phyloP scores from a whole-genome alignment of 2,888 invertebrate genomes.

The Eristalinus sepulchralis region DNA sequence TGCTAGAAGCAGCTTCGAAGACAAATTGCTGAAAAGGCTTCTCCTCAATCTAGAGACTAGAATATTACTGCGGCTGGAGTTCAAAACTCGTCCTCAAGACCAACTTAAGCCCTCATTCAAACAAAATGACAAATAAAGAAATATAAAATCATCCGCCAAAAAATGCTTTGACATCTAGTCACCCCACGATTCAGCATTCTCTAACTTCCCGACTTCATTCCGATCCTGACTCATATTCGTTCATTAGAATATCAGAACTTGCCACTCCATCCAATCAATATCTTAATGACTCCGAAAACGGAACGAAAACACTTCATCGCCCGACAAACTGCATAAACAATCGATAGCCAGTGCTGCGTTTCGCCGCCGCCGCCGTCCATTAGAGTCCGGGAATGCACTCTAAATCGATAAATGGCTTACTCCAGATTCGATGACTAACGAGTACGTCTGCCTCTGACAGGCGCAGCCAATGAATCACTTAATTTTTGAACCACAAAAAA shows the following conservation, averaged over 20 bases:
- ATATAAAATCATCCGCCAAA: no score
- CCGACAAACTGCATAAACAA: constrained; percentile 47
- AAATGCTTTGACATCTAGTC: no score
- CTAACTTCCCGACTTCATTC: neutral
- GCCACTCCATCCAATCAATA: neutral
- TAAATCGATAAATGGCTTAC: constrained; percentile 58
- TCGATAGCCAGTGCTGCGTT: constrained; percentile 25
- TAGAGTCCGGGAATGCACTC: constrained; percentile 56
- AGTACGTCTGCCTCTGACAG: constrained; percentile 19
- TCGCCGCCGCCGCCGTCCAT: constrained; percentile 62
- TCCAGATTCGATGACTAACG: constrained; percentile 58
- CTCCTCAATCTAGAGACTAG: no score
- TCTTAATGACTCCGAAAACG: constrained; percentile 13
- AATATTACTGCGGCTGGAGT: no score
- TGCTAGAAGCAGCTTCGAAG: no score
- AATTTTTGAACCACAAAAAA: neutral
- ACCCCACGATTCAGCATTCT: no score
- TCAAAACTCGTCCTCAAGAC: no score
- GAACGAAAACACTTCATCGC: neutral
- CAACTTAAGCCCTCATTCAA: no score
- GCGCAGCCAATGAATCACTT: constrained; percentile 41
- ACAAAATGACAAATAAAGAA: no score
- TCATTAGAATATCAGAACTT: neutral
- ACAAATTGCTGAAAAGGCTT: no score
- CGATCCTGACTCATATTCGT: neutral